phyloP scores from a whole-genome alignment of 1,140 invertebrate genomes.

The Drosophila ambigua region DNA sequence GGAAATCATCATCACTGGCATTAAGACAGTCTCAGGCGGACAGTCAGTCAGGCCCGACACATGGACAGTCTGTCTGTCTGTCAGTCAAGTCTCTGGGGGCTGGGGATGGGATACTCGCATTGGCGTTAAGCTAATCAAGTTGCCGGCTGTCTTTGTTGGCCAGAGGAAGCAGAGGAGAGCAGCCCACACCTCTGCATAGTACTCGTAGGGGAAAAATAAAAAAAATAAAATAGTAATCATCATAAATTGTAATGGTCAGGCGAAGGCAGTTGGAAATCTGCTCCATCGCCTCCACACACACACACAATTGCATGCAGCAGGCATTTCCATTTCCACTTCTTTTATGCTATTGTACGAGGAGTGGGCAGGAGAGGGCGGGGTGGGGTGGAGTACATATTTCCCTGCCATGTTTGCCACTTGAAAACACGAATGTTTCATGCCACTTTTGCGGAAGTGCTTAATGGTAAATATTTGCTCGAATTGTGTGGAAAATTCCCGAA shows the following conservation, averaged over 20 bases:
- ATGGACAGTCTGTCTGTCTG: constrained; percentile 24
- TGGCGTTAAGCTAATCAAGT: constrained; percentile 76
- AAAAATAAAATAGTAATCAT: constrained; percentile 65
- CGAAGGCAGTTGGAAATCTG: constrained; percentile 58
- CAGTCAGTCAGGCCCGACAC: constrained; percentile 5
- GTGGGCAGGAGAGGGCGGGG: too few species aligned
- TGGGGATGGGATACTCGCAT: constrained; percentile 6
- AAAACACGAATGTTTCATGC: constrained; percentile 37
- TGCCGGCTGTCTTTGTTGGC: constrained; percentile 40
- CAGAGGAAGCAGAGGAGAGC: constrained; percentile 3
- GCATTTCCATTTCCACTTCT: constrained; percentile 45
- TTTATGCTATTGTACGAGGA: neutral
- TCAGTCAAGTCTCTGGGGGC: constrained; percentile 38
- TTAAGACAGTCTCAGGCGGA: constrained; percentile 26
- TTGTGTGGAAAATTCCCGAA: neutral
- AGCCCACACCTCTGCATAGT: constrained; percentile 15
- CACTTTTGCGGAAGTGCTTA: constrained; percentile 31
- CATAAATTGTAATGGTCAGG: constrained; percentile 74
- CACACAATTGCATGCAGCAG: constrained; percentile 37
- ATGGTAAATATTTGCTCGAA: constrained; percentile 10
- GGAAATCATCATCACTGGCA: constrained; percentile 48
- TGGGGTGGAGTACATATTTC: constrained; percentile 3
- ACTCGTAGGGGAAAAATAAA: neutral
- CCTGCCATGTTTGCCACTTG: constrained; percentile 36
- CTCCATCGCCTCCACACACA: constrained; percentile 26